These are phyloP conservation scores for Ernsta delagoae DNA, from an alignment of 2,888 invertebrate species.

Conservation along the genomic window DNA sequence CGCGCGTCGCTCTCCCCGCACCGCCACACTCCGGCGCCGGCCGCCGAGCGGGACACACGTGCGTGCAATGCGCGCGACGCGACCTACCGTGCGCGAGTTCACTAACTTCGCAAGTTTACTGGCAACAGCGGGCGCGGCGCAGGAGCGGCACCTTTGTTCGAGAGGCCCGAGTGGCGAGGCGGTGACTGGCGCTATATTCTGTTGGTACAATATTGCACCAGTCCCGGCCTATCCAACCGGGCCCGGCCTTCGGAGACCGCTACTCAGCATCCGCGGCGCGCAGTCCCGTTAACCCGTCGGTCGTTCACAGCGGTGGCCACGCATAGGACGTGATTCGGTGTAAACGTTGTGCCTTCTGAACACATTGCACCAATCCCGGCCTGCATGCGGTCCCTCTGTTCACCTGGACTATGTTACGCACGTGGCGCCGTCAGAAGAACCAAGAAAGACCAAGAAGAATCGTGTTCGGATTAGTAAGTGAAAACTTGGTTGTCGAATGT, in stretches of 20 bases:
- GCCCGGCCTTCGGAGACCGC: constrained; percentile 77
- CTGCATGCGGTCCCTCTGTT: constrained; percentile 76
- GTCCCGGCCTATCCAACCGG: constrained; percentile 85
- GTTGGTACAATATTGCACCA: constrained; percentile 83
- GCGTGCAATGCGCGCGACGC: constrained; percentile 41
- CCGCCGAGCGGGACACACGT: constrained; percentile 55
- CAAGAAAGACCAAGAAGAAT: constrained; percentile 4
- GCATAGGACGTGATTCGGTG: constrained; percentile 84
- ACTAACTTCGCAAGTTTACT: constrained; percentile 43
- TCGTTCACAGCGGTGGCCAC: constrained; percentile 81
- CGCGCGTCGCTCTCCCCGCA: constrained; percentile 72
- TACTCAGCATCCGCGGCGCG: constrained; percentile 82
- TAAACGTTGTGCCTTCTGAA: constrained; percentile 77
- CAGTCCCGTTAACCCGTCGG: constrained; percentile 80
- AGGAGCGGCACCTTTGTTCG: constrained; percentile 75
- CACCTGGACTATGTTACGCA: constrained; percentile 49
- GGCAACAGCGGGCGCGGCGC: constrained; percentile 55
- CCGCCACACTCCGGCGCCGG: constrained; percentile 66
- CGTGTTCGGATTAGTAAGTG: constrained; percentile 33
- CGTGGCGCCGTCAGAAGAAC: constrained; percentile 43
- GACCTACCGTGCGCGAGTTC: constrained; percentile 46
- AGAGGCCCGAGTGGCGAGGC: constrained; percentile 81
- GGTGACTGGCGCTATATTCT: constrained; percentile 83
- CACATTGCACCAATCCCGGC: constrained; percentile 86
- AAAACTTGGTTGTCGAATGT: constrained; percentile 21